A percentile compares a stretch with the other conserved stretches of the same genome.
Conservation (phyloP, 1,140 invertebrate species). For the Drosophila cardini region DNA sequence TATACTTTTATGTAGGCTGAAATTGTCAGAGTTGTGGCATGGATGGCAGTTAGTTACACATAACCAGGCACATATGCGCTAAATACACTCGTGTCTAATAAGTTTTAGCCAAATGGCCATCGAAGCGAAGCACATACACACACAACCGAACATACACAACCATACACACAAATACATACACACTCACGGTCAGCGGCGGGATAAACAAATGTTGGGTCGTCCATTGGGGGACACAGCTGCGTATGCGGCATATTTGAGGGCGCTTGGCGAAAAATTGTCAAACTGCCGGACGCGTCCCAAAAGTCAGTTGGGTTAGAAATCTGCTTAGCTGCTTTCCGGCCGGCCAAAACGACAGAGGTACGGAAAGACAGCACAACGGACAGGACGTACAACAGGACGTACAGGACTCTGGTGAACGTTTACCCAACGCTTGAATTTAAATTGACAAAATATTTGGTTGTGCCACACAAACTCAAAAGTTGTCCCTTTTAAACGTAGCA, state of each 20-base stretch:
- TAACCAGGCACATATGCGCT: constrained; percentile 64
- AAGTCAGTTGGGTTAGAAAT: constrained; percentile 74
- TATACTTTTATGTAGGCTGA: not conserved
- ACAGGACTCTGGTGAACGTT: constrained; percentile 13
- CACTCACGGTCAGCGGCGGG: constrained; percentile 25
- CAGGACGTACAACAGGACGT: not conserved
- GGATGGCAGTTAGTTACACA: constrained; percentile 64
- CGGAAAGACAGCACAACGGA: not conserved
- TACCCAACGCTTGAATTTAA: constrained; percentile 67
- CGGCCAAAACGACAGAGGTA: not conserved
- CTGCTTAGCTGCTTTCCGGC: constrained; percentile 58
- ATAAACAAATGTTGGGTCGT: constrained; percentile 73
- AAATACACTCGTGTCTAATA: constrained; percentile 81
- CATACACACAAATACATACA: not conserved
- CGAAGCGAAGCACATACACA: constrained; percentile 49
- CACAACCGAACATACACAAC: not conserved
- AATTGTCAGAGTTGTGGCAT: constrained; percentile 1
- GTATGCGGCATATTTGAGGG: constrained; percentile 74
- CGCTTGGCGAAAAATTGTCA: constrained; percentile 74
- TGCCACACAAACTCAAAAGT: constrained; percentile 40
- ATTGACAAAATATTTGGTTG: constrained; percentile 78
- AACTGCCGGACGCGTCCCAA: constrained; percentile 70
- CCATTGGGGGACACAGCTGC: constrained; percentile 65
- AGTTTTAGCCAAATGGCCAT: constrained; percentile 76
- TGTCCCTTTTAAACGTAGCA: constrained; percentile 35